Evolutionary conservation across 2,113 vertebrate species (phyloP), one percentile per base, ranked within the genome.

Genomic region (Sinocyclocheilus anophthalmus): DNA sequence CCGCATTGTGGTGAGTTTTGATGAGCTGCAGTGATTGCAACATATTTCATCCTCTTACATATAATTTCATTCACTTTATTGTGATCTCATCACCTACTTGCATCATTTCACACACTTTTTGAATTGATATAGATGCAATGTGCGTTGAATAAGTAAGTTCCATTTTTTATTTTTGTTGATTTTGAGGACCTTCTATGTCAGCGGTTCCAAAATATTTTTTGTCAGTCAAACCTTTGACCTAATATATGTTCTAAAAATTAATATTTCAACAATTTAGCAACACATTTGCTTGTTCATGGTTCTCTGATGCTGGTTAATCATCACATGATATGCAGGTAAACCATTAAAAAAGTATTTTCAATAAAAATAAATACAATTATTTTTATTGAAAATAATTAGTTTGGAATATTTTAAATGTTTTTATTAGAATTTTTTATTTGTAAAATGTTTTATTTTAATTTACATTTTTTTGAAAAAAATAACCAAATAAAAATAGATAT

Each of bases 1-100:
- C 86, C 88, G 91, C 91, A 92, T 92, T 39, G 81, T 91, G 90
- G 88, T 92, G 89, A 78, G 85, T 87, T 91, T 88, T 92, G 92
- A 93, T 91, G 89, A 88, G 92, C 92, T 91, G 92, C 92, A 92
- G 90, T 89, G 92, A 94, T 92, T 92, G 93, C 91, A 93, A 94
- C 90, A 90, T 65, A 73, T 76, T 53, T 63, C 13, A 67, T 26
- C 24, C 12, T 50, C 55, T 33, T 24, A 30, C n/a, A 59, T 79
- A 50, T 91, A 87, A 88, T 91, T 78, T 84, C 91, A 91, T 90
- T 87, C 61, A 78, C 89, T 78, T 57, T 42, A 18, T 61, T 63
- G 33, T 61, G 55, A 14, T 63, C 55, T 18, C 37, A 63, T 80
- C 30, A 14, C 6, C 57, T 24, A 80, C 12, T 7, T 48, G 8